These are phyloP conservation scores for Philypnodon macrostomus DNA, from an alignment of 2,797 vertebrate genomes.

Conservation along the genomic window DNA sequence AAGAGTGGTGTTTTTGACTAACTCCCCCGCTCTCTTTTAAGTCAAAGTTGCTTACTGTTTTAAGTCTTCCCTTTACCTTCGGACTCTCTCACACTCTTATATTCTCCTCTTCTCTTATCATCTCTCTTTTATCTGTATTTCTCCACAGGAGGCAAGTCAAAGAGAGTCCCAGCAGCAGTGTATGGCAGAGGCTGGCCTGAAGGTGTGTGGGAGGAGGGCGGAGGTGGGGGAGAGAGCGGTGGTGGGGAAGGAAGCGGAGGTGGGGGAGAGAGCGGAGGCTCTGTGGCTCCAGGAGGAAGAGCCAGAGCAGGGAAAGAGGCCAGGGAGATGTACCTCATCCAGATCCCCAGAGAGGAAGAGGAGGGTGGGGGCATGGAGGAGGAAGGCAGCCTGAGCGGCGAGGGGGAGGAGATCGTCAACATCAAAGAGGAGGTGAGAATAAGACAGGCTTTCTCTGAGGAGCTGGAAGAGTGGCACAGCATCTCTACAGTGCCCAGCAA, in stretches of 20 bases:
- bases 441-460: constrained; percentile 60
- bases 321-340: constrained; percentile 76
- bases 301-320: constrained; percentile 72
- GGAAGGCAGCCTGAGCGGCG: constrained; percentile 69
- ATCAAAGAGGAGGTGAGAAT: constrained; percentile 80
- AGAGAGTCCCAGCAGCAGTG: constrained; percentile 62
- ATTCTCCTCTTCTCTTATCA: constrained; percentile 39
- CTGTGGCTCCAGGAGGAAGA: constrained; percentile 59
- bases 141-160: constrained; percentile 77
- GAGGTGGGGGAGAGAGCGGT: constrained; percentile 50
- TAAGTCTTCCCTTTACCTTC: constrained; percentile 9
- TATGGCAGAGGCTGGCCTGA: constrained; percentile 71
- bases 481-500: constrained; percentile 46
- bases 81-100: constrained; percentile 3
- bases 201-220: constrained; percentile 72
- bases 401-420: constrained; percentile 74
- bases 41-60: no score
- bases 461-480: constrained; percentile 60
- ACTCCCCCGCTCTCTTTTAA: no score
- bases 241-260: constrained; percentile 66
- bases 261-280: constrained; percentile 53
- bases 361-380: constrained; percentile 74
- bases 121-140: constrained; percentile 45
- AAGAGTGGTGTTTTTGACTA: no score
- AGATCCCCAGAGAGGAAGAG: constrained; percentile 71